phyloP scores from a whole-genome alignment of 2,113 vertebrate species.

The Alaudala cheleensis region DNA sequence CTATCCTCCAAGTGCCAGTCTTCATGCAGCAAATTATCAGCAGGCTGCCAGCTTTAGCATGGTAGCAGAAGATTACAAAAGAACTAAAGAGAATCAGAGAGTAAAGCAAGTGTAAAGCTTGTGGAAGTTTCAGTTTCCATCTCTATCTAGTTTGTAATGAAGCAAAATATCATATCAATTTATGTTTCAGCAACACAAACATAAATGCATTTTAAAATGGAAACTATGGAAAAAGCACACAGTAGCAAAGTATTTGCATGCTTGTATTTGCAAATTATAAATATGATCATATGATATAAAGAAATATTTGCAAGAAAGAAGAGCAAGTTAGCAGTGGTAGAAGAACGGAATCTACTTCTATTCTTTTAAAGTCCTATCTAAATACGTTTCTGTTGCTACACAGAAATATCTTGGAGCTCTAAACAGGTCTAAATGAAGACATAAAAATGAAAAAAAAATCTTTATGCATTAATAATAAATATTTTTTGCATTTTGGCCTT shows the following conservation, averaged over 20 bases:
- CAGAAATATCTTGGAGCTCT: neutral
- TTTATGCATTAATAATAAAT: neutral
- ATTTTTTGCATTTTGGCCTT: neutral
- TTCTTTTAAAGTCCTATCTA: neutral
- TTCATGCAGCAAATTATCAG: constrained; percentile 31
- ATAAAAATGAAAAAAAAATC: accelerated
- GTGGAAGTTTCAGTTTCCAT: constrained; percentile 6
- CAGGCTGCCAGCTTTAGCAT: constrained; percentile 8
- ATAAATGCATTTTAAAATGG: neutral
- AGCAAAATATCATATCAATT: constrained; percentile 14
- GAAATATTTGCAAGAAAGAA: neutral
- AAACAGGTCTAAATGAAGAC: neutral
- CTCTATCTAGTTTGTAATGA: neutral
- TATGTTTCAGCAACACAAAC: neutral
- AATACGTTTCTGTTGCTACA: neutral
- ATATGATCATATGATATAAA: neutral
- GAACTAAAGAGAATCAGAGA: neutral
- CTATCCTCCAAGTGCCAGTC: constrained; percentile 16
- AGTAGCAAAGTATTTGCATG: neutral
- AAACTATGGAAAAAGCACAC: neutral
- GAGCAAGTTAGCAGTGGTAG: neutral
- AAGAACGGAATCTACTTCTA: neutral
- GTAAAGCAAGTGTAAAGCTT: neutral
- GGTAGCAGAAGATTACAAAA: constrained; percentile 20
- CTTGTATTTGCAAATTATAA: neutral